Evolutionary conservation across 2,888 invertebrate genomes (phyloP).

Genomic region (Siphlonurus alternatus): DNA sequence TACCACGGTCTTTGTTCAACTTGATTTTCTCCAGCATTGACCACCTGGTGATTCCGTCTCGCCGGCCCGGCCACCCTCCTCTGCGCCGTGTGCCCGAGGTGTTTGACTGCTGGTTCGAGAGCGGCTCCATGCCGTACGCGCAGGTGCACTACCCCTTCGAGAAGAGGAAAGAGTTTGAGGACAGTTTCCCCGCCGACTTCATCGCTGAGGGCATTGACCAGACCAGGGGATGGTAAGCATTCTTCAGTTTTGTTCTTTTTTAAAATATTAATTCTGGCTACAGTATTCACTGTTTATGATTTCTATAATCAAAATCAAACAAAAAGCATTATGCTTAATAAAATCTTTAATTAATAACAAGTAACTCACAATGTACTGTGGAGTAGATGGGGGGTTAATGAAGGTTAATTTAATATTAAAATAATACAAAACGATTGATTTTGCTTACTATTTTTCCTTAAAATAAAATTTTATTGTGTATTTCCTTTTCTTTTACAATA

Average conservation of each 20-base stretch:
- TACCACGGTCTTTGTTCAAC: no score
- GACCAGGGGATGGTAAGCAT: constrained; percentile 72
- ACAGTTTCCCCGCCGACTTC: constrained; percentile 93
- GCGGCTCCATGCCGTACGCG: constrained; percentile 98
- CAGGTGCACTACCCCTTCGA: constrained; percentile 95
- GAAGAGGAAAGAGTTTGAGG: constrained; percentile 70
- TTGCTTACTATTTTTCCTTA: no score
- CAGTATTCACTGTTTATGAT: not conserved
- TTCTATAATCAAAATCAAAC: not conserved
- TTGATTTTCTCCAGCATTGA: constrained; percentile 71
- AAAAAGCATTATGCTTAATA: no score
- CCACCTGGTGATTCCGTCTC: constrained; percentile 80
- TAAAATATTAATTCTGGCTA: no score
- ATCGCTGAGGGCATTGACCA: constrained; percentile 99
- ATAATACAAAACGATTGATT: no score
- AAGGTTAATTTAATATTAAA: not conserved
- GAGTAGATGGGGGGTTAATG: not conserved
- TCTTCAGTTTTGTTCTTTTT: not conserved
- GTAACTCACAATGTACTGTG: not conserved
- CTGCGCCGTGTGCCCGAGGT: constrained; percentile 79
- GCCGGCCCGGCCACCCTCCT: constrained; percentile 62
- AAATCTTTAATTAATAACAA: no score
- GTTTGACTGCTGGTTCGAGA: constrained; percentile 99
- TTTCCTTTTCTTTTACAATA: no score
- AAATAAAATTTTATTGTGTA: no score